These are phyloP conservation scores for Trinectes maculatus DNA, from an alignment of 2,113 vertebrate species.

Conservation along the genomic window DNA sequence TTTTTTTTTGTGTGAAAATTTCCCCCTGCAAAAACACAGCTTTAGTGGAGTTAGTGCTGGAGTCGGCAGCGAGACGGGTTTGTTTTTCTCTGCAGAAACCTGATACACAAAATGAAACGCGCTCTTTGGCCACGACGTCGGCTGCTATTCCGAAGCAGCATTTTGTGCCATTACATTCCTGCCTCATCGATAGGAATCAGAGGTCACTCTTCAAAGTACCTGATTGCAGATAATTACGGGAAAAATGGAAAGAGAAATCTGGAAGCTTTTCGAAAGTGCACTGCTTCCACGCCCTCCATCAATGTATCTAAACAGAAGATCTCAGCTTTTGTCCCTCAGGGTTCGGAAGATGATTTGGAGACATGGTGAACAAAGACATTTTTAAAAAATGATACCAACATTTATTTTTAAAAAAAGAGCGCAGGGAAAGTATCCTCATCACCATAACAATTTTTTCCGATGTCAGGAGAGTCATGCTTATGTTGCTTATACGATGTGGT, in stretches of 20 bases:
- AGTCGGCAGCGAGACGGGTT: neutral
- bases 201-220: slow-evolving; percentile 10
- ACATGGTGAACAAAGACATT: slow-evolving; percentile 4
- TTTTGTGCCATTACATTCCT: slow-evolving; percentile 44
- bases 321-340: neutral
- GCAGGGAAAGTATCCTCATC: neutral
- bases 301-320: neutral
- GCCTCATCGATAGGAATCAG: slow-evolving; percentile 45
- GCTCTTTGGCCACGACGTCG: slow-evolving; percentile 28
- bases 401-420: neutral
- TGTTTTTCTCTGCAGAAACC: slow-evolving; percentile 44
- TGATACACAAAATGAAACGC: slow-evolving; percentile 41
- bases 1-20: too few species aligned
- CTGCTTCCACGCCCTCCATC: slow-evolving; percentile 4
- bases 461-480: slow-evolving; percentile 9
- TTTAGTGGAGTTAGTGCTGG: neutral
- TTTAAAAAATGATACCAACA: slow-evolving; percentile 21
- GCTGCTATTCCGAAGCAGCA: slow-evolving; percentile 20
- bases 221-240: neutral
- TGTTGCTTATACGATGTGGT: slow-evolving; percentile 23
- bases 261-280: neutral
- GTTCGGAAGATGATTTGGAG: neutral
- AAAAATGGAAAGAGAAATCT: slow-evolving; percentile 2
- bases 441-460: neutral
- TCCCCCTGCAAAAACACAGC: neutral